Conservation (phyloP, 1,140 invertebrate species). For the Lordiphosa mommai region DNA sequence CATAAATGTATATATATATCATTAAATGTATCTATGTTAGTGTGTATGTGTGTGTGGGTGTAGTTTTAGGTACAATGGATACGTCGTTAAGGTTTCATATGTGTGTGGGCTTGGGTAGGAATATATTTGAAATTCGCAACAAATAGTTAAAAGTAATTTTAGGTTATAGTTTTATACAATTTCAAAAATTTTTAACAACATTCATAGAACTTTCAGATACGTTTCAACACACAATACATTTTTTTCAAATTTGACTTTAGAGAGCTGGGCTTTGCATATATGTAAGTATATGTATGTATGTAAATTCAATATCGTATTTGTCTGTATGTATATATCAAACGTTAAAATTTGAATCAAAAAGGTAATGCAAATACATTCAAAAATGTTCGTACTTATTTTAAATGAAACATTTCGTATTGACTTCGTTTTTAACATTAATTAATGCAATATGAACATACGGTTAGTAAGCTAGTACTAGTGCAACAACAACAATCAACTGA, state of each 20-base stretch:
- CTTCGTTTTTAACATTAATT: constrained; percentile 40
- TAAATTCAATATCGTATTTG: constrained; percentile 1
- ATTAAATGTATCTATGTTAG: constrained; percentile 18
- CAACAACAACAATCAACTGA: constrained; percentile 58
- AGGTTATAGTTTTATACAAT: constrained; percentile 48
- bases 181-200: constrained; percentile 59
- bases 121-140: constrained; percentile 15
- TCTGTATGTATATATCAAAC: constrained; percentile 52
- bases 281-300: constrained; percentile 1
- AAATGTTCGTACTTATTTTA: constrained; percentile 25
- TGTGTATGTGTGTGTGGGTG: constrained; percentile 36
- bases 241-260: constrained; percentile 43
- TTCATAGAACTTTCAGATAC: constrained; percentile 44
- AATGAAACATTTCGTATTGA: constrained; percentile 39
- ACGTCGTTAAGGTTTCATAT: constrained; percentile 53
- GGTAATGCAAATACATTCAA: constrained; percentile 52
- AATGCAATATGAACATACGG: constrained; percentile 28
- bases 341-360: constrained; percentile 61
- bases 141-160: constrained; percentile 29
- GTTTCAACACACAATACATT: constrained; percentile 50
- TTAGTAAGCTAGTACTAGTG: constrained; percentile 38
- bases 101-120: constrained; percentile 24
- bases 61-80: constrained; percentile 68
- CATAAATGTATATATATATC: constrained; percentile 29
- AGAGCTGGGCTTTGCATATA: constrained; percentile 46